Evolutionary conservation across 2,113 vertebrate genomes (phyloP).

Genomic region (Herpailurus yagouaroundi): DNA sequence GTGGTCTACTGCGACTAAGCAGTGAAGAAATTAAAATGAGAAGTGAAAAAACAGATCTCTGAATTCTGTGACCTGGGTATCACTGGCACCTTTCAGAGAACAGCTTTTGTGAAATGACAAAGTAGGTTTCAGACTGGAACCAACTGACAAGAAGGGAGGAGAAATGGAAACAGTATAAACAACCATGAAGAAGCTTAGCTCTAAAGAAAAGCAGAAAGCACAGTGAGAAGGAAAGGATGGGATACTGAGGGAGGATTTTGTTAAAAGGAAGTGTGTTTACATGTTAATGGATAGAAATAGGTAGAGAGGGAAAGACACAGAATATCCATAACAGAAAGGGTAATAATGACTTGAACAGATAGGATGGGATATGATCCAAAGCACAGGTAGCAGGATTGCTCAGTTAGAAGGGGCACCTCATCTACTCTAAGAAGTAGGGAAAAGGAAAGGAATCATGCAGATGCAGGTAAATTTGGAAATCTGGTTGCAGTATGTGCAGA

Average conservation of each 20-base stretch:
- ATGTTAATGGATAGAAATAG: background rate
- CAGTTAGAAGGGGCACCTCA: background rate
- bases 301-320: background rate
- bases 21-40: constrained; percentile 10
- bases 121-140: background rate
- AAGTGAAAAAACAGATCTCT: background rate
- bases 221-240: background rate
- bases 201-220: constrained; percentile 18
- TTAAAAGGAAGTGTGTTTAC: background rate
- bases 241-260: background rate
- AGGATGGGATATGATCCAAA: background rate
- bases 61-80: background rate
- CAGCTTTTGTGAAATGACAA: background rate
- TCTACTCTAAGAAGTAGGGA: background rate
- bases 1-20: background rate
- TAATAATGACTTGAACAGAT: background rate
- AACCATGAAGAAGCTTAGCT: background rate
- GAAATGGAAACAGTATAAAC: background rate
- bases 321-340: background rate
- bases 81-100: background rate
- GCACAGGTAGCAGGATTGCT: background rate
- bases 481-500: background rate
- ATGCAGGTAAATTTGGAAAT: background rate
- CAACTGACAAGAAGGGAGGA: background rate
- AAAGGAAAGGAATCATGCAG: background rate